Conservation (phyloP, 2,797 vertebrate genomes). For the Leptatherina wallacei region DNA sequence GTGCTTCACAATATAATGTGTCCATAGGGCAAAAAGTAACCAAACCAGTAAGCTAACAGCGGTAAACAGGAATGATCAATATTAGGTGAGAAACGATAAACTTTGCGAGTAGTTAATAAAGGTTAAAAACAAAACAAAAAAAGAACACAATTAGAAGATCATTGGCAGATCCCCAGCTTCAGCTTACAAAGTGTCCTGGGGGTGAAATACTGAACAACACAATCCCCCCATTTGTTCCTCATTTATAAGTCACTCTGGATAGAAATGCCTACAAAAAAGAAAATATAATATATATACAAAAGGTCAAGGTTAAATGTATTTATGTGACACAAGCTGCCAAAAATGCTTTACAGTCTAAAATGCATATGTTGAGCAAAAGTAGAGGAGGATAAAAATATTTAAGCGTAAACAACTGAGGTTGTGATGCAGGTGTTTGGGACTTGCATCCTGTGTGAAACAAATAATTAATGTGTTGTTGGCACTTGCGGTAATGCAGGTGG, state of each 20-base stretch:
- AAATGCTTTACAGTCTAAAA: not conserved
- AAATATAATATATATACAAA: too few species aligned
- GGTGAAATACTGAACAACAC: not conserved
- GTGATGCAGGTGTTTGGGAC: constrained; percentile 1
- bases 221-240: too few species aligned
- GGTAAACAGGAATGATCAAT: not conserved
- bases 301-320: not conserved
- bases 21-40: not conserved
- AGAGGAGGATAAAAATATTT: not conserved
- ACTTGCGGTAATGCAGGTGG: constrained; percentile 6
- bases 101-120: not conserved
- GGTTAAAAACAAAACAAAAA: not conserved
- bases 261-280: not conserved
- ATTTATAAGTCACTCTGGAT: not conserved
- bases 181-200: not conserved
- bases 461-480: constrained; percentile 5
- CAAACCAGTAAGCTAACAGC: not conserved
- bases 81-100: not conserved
- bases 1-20: not conserved
- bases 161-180: not conserved
- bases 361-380: not conserved
- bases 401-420: not conserved
- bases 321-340: not conserved
- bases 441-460: constrained; percentile 10
- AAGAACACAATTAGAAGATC: not conserved